A percentile compares a stretch with the other conserved stretches of the same genome.
phyloP scores from a whole-genome alignment of 2,113 vertebrate genomes.

The Lucifuga dentata region DNA sequence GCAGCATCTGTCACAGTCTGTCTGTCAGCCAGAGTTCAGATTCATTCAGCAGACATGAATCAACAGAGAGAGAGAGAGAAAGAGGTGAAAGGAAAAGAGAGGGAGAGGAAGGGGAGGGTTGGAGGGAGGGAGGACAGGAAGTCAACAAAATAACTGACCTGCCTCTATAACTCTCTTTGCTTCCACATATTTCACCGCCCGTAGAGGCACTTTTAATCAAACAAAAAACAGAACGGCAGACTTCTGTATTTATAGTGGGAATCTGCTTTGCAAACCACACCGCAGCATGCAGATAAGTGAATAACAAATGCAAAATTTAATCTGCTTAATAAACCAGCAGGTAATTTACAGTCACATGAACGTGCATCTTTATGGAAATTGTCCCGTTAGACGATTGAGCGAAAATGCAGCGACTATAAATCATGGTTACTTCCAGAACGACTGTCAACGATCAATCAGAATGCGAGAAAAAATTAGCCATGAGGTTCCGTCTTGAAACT shows the following conservation, averaged over 20 bases:
- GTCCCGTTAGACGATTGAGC: conserved; percentile 25
- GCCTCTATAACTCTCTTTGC: conserved; percentile 2
- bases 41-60: conserved; percentile 37
- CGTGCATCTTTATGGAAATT: conserved; percentile 19
- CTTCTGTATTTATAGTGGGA: conserved; percentile 6
- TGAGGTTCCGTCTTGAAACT: not conserved
- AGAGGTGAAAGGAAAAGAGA: not conserved
- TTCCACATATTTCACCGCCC: conserved; percentile 30
- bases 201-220: conserved; percentile 44
- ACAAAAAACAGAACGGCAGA: conserved; percentile 17
- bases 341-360: conserved; percentile 26
- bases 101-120: not conserved
- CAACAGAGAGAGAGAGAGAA: not conserved
- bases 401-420: conserved; percentile 24
- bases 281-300: conserved; percentile 6
- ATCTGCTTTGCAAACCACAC: conserved; percentile 4
- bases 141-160: conserved; percentile 32
- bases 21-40: conserved; percentile 43
- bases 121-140: conserved; percentile 3
- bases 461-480: not conserved
- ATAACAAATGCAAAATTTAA: conserved; percentile 24
- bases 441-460: too few species aligned
- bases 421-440: conserved; percentile 1
- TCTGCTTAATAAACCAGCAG: conserved; percentile 42
- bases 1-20: conserved; percentile 50